A percentile compares a stretch with the other conserved stretches of the same genome.
Conservation (phyloP, 2,113 vertebrate genomes). For the Vombatus ursinus region DNA sequence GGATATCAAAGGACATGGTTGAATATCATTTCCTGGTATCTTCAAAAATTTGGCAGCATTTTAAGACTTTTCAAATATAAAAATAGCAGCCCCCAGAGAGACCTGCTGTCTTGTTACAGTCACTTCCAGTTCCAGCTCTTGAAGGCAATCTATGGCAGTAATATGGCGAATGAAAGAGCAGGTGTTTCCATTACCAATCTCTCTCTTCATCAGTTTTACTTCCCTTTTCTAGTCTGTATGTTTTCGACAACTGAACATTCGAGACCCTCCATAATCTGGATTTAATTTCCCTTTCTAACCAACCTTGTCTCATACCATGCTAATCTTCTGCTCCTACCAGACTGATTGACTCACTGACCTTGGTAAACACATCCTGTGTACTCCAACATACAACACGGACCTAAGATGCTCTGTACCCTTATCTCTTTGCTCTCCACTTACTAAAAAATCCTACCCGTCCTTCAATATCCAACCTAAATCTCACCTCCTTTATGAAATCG, state of each 20-base stretch:
- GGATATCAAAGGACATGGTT: background rate
- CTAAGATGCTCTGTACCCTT: background rate
- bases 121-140: background rate
- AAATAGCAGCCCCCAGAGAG: background rate
- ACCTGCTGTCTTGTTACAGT: background rate
- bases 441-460: background rate
- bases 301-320: background rate
- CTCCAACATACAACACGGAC: background rate
- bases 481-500: background rate
- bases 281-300: background rate
- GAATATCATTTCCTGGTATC: background rate
- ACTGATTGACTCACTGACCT: background rate
- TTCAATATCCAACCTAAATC: background rate
- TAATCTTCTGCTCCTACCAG: background rate
- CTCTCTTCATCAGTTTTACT: background rate
- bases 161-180: background rate
- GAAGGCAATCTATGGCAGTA: background rate
- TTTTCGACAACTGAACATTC: background rate
- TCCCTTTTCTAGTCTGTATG: background rate
- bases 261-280: background rate
- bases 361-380: background rate
- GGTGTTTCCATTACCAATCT: background rate
- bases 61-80: background rate
- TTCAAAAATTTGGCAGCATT: background rate
- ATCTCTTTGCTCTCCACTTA: background rate